These are phyloP conservation scores for Tauraco erythrolophus DNA, from an alignment of 2,113 vertebrate genomes.

Conservation along the genomic window DNA sequence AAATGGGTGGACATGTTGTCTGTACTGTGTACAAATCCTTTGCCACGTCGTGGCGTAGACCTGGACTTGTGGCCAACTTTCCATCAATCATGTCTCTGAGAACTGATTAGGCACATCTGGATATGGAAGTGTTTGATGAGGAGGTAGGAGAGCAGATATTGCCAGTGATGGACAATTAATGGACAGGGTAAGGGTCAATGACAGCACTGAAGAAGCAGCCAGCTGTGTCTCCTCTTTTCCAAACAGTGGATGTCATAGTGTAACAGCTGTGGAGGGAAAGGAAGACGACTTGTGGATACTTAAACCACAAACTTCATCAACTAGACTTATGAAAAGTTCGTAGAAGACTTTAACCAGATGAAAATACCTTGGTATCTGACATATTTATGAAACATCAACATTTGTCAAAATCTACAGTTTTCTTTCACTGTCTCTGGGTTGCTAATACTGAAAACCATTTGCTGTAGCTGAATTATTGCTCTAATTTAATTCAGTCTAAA, in stretches of 20 bases:
- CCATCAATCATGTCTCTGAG: not conserved
- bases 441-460: not conserved
- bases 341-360: not conserved
- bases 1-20: not conserved
- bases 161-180: not conserved
- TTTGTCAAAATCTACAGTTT: not conserved
- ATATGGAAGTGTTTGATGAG: not conserved
- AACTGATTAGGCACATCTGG: constrained; percentile 1
- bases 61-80: not conserved
- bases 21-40: not conserved
- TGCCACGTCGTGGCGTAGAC: not conserved
- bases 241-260: not conserved
- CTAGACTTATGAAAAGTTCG: not conserved
- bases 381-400: not conserved
- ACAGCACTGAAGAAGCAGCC: not conserved
- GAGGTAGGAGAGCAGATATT: not conserved
- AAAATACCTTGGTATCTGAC: not conserved
- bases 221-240: constrained; percentile 5
- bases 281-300: not conserved
- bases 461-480: not conserved
- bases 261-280: not conserved
- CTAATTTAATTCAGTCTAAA: not conserved
- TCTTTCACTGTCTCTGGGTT: not conserved
- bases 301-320: not conserved
- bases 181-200: not conserved